Conservation (phyloP, 2,797 vertebrate species). For the Takifugu ocellatus region DNA sequence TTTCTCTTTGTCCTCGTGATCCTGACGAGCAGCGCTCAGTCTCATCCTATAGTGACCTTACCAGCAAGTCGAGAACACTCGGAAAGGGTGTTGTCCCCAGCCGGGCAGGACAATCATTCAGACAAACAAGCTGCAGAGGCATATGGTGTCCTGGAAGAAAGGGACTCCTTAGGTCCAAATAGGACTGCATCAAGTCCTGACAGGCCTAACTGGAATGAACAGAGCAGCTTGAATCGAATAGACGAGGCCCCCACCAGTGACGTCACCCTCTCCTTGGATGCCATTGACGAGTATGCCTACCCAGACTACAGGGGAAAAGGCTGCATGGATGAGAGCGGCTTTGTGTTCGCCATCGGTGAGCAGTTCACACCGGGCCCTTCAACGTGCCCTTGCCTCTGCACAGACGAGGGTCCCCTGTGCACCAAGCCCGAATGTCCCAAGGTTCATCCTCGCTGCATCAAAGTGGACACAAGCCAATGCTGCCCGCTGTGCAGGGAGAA, state of each 20-base stretch:
- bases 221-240: conserved; percentile 69
- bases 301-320: conserved; percentile 97
- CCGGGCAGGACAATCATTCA: conserved; percentile 58
- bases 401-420: conserved; percentile 96
- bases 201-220: conserved; percentile 76
- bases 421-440: conserved; percentile 93
- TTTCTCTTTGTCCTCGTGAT: conserved; percentile 89
- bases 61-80: conserved; percentile 78
- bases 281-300: conserved; percentile 91
- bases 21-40: conserved; percentile 82
- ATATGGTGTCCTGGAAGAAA: conserved; percentile 76
- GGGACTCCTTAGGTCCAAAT: conserved; percentile 74
- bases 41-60: conserved; percentile 84
- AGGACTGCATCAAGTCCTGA: conserved; percentile 76
- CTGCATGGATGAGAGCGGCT: conserved; percentile 97
- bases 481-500: conserved; percentile 96
- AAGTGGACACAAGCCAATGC: conserved; percentile 95
- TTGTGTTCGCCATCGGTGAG: conserved; percentile 95
- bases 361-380: conserved; percentile 95
- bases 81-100: conserved; percentile 66
- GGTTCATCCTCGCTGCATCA: conserved; percentile 93
- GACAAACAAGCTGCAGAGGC: conserved; percentile 64
- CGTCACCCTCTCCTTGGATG: conserved; percentile 78
- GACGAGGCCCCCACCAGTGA: conserved; percentile 81
- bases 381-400: conserved; percentile 95